Evolutionary conservation across 2,797 vertebrate genomes (phyloP), one percentile per base, ranked within the genome.

Genomic region (Crotalus adamanteus): DNA sequence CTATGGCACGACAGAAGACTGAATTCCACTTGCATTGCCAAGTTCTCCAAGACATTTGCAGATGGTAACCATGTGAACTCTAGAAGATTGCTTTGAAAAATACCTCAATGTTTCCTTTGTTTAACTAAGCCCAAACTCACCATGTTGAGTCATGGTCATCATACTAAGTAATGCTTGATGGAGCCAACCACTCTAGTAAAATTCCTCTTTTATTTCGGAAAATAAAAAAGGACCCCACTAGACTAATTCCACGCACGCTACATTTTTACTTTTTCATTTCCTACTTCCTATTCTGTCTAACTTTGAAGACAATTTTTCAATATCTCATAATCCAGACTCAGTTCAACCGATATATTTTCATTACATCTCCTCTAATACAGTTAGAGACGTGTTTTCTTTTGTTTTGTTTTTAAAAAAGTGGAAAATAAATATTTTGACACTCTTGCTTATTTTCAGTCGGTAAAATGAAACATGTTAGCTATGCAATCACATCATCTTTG

Each of bases 31-130:
- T 53, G 28, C 57, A 20, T 20, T 53, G 28, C 28, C 51, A 87
- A 65, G 28, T 87, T 69, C 65, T 78, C 28, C 61, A 93, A 86
- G 59, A 65, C 53, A 65, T 56, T 60, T 47, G 59, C 55, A 53
- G 31, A 65, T 65, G 51, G 42, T 83, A 69, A 61, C 31, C 31
- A 57, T 56, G n/a, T 22, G 25, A 86, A 53, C 28, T 51, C 42
- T 69, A 83, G 26, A 18, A 51, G 7, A 59, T 42, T 59, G 28
- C 85, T 65, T 78, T 73, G 86, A 59, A 87, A 90, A 73, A 57
- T 57, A 90, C 92, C 25, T 87, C 89, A 28, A 42, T 87, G 89
- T 69, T 93, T 93, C 55, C 53, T 87, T 69, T 73, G 83, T 90
- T 93, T 73, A 25, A 69, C 22, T 0, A 9, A 60, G 63, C 55